These are phyloP conservation scores for Drosophila fungiperda DNA, from an alignment of 2,888 invertebrate species.

Conservation along the genomic window DNA sequence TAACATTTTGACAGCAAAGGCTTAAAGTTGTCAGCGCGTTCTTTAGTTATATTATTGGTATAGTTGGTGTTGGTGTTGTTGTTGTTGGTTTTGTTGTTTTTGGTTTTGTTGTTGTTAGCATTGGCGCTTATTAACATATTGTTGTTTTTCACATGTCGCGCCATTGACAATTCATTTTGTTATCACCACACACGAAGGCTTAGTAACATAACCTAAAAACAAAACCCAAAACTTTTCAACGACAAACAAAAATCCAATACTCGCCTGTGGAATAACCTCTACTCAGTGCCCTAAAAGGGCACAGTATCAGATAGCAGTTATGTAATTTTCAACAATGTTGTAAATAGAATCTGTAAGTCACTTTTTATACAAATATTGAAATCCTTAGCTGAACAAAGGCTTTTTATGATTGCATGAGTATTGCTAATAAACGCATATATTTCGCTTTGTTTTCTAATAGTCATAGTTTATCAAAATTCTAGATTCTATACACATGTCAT, in stretches of 20 bases:
- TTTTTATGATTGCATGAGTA: background rate
- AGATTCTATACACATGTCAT: background rate
- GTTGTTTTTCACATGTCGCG: slow-evolving; percentile 64
- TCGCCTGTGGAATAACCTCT: slow-evolving; percentile 22
- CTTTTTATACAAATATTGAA: background rate
- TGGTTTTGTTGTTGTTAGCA: slow-evolving; percentile 36
- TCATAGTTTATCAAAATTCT: background rate
- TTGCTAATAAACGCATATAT: background rate
- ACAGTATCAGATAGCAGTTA: background rate
- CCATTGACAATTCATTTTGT: slow-evolving; percentile 74
- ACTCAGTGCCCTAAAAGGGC: background rate
- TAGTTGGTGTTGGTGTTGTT: slow-evolving; percentile 23
- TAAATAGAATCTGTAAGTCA: background rate
- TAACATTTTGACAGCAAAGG: slow-evolving; percentile 73
- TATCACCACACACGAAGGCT: slow-evolving; percentile 60
- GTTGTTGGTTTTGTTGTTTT: slow-evolving; percentile 18
- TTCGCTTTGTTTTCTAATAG: background rate
- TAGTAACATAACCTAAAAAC: slow-evolving; percentile 48
- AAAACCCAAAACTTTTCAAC: slow-evolving; percentile 26
- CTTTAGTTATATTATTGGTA: slow-evolving; percentile 59
- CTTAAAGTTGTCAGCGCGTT: slow-evolving; percentile 77
- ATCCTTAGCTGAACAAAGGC: too few species aligned
- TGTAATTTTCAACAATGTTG: background rate
- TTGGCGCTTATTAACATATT: slow-evolving; percentile 67
- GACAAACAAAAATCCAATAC: slow-evolving; percentile 24